phyloP scores from a whole-genome alignment of 2,888 invertebrate genomes.

The Tipula helvola region DNA sequence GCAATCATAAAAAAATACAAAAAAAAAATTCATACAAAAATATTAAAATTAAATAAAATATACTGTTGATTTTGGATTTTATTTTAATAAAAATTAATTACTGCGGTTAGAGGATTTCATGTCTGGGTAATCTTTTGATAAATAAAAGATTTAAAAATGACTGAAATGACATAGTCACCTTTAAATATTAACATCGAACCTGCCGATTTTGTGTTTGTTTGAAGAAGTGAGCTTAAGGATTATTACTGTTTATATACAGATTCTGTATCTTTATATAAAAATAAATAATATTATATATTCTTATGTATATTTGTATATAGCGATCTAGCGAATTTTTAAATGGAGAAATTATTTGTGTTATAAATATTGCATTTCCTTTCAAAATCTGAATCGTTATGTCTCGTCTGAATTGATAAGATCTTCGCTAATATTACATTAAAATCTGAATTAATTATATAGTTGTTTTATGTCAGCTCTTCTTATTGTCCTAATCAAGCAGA shows the following conservation, averaged over 20 bases:
- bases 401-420: too few species aligned
- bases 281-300: not conserved
- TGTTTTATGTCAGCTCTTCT: too few species aligned
- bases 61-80: not conserved
- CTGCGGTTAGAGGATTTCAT: not conserved
- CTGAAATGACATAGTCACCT: not conserved
- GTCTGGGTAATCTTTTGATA: not conserved
- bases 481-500: too few species aligned
- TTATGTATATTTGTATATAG: not conserved
- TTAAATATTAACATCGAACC: not conserved
- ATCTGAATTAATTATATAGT: too few species aligned
- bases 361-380: too few species aligned
- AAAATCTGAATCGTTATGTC: too few species aligned
- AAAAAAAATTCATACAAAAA: not conserved
- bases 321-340: too few species aligned
- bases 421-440: too few species aligned
- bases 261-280: not conserved
- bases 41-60: slow-evolving; percentile 4
- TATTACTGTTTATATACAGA: not conserved
- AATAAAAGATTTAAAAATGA: not conserved
- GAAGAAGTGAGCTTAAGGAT: not conserved
- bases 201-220: not conserved
- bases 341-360: too few species aligned
- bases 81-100: slow-evolving; percentile 4
- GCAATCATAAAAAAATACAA: not conserved